These are phyloP conservation scores for Sesamia nonagrioides DNA, from an alignment of 1,140 invertebrate genomes.

Conservation along the genomic window DNA sequence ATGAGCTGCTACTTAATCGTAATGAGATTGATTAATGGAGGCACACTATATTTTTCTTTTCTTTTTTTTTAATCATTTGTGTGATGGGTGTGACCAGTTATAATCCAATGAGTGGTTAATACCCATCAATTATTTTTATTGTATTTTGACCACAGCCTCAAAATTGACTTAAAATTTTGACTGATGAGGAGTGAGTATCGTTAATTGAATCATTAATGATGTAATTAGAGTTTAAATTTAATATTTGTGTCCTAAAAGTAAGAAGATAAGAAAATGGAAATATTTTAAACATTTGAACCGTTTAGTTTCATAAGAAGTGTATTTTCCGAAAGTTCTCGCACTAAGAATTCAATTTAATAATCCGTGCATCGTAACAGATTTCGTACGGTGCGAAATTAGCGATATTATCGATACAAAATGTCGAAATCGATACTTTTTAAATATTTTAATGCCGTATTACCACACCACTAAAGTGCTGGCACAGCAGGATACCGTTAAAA, in stretches of 20 bases:
- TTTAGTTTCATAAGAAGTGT: not conserved
- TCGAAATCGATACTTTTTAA: slow-evolving; percentile 54
- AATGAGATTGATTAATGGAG: slow-evolving; percentile 38
- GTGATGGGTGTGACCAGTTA: slow-evolving; percentile 7
- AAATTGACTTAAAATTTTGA: too few species aligned
- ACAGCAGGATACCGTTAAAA: slow-evolving; percentile 20
- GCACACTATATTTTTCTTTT: too few species aligned
- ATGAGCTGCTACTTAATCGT: slow-evolving; percentile 28
- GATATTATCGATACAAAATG: slow-evolving; percentile 57
- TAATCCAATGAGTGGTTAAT: not conserved
- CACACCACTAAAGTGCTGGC: slow-evolving; percentile 14
- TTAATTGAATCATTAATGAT: not conserved
- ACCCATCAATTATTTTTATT: not conserved
- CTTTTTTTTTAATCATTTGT: too few species aligned
- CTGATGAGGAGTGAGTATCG: too few species aligned
- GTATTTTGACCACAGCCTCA: not conserved
- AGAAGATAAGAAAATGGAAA: not conserved
- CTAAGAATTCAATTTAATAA: slow-evolving; percentile 13
- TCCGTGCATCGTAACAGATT: slow-evolving; percentile 17
- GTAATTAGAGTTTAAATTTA: not conserved
- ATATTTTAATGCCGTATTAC: slow-evolving; percentile 39
- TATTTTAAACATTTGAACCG: not conserved
- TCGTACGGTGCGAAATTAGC: slow-evolving; percentile 60
- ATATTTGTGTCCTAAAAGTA: not conserved
- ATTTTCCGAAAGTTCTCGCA: slow-evolving; percentile 1